These are phyloP conservation scores for Ametastegia equiseti DNA, from an alignment of 2,888 invertebrate species.

Conservation along the genomic window DNA sequence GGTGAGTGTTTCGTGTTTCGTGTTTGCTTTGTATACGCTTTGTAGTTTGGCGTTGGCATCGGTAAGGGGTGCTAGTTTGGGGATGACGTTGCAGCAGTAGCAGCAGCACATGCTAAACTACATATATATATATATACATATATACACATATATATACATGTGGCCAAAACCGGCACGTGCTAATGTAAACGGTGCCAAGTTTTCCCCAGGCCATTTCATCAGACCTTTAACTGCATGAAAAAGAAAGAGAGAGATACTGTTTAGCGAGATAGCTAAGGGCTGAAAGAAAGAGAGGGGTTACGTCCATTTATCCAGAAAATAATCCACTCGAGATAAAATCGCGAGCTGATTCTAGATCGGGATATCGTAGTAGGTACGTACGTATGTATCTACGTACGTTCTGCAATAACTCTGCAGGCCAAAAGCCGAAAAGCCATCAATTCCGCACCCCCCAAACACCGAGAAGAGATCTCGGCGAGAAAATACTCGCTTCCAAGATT, in stretches of 20 bases:
- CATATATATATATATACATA: neutral
- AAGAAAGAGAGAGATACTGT: neutral
- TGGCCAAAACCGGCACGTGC: slow-evolving; percentile 1
- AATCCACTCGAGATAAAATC: slow-evolving; percentile 69
- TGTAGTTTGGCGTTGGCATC: slow-evolving; percentile 27
- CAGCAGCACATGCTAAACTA: slow-evolving; percentile 2
- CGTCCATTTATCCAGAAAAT: slow-evolving; percentile 74
- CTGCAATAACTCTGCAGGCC: neutral
- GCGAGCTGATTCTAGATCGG: slow-evolving; percentile 10
- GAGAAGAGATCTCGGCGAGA: neutral
- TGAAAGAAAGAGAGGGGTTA: neutral
- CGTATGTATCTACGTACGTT: neutral
- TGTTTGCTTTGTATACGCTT: slow-evolving; percentile 39
- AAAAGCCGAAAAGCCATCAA: neutral
- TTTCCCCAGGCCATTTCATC: neutral
- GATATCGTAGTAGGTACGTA: neutral
- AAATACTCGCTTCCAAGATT: neutral
- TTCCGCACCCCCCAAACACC: neutral
- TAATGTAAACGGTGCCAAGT: slow-evolving; percentile 29
- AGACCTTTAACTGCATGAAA: neutral
- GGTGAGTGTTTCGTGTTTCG: neutral
- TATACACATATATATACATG: too few relatives aligned
- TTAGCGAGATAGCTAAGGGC: neutral
- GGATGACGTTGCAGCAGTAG: slow-evolving; percentile 5
- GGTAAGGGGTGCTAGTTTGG: neutral